Evolutionary conservation across 64 coral and sea anemone genomes (phyloP), one percentile per base, ranked within the genome.

Genomic region (Cladopsammia gracilis): DNA sequence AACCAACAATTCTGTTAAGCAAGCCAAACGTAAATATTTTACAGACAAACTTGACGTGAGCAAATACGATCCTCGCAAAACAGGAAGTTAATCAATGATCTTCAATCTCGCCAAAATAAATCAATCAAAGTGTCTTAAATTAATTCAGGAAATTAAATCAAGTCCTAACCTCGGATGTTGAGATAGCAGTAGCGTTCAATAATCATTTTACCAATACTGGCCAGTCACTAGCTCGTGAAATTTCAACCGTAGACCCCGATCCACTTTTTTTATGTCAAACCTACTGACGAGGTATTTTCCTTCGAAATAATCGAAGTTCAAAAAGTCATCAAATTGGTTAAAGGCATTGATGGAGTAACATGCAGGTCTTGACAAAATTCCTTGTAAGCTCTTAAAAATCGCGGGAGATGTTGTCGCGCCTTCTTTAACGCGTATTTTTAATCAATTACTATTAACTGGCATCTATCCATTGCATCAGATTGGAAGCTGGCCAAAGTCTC

Each of bases 21-120:
- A 13, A 51, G 62, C 64, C 16, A 69, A 81, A 81, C 43, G 61
- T 12, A 60, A 90, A 81, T 90, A 90, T 66, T 92, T 77, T 82
- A 45, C 90, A 0, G 78, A 70, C 0, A 60, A 77, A 43, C 49
- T 77, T 22, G 71, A 89, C 13, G 70, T 53, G 11, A 46, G 8
- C n/a, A 59, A 58, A 57, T 3, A 13, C 5, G 77, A 90, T 61
- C 11, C 76, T 7, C 25, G 49, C 16, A 70, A 54, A 81, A 70
- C 76, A 5, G 89, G 64, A 15, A 64, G 44, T 2, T 77, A 15
- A 60, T 60, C 15, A 76, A 77, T 54, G 73, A 90, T 64, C 56
- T 66, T 18, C 54, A 76, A 20, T 16, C 51, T 16, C 86, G 86
- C 4, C 68, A 88, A 70, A 25, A n/a, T n/a, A 77, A 77, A n/a